Base-by-base conservation (phyloP, 2,888 invertebrate genomes). In the Lepidocyrtinus sp. region DNA sequence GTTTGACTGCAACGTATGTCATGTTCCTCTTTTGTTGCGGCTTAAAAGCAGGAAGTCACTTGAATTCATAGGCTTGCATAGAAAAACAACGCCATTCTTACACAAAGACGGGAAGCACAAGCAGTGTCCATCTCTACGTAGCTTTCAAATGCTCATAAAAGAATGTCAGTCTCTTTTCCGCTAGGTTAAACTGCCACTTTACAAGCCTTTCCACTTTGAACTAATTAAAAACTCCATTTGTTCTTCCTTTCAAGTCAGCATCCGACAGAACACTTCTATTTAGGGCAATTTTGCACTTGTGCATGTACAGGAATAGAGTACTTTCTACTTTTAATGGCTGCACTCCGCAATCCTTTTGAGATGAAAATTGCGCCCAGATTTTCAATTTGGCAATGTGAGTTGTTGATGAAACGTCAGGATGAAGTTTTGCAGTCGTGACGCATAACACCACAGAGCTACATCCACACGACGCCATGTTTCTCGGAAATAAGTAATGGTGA, bases 151-250 rank as follows among this genome's bases (percentile, higher is more conserved):
- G 65, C n/a, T 73, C 63, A 73, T 64, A 74, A 74, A 19, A 17
- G 26, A 24, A 46, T 50, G 68, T 45, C 62, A 63, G 22, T 15
- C 50, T 45, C 36, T 50, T 50, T 50, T 50, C 26, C 27, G 69
- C 68, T 21, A 46, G 68, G 68, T 75, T 50, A 75, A 75, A 75
- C 68, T 50, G 61, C 46, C 62, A 26, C 45, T 26, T 24, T 75
- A 75, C 75, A 75, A 69, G 75, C 46, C 62, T 75, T 75, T 75
- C 62, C 75, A 75, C 75, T 75, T 75, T 75, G 68, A 75, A 69
- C 75, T 75, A 75, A 75, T 75, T 75, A 75, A 69, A 75, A 75
- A 46, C 62, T 46, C 22, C 61, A 61, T 67, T 25, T n/a, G 17
- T 7, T 59, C 25, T 27, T 64, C 21, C 62, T 12, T 26, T 62